These are phyloP conservation scores for Phoenicopterus ruber DNA, from an alignment of 2,113 vertebrate genomes.

Conservation along the genomic window DNA sequence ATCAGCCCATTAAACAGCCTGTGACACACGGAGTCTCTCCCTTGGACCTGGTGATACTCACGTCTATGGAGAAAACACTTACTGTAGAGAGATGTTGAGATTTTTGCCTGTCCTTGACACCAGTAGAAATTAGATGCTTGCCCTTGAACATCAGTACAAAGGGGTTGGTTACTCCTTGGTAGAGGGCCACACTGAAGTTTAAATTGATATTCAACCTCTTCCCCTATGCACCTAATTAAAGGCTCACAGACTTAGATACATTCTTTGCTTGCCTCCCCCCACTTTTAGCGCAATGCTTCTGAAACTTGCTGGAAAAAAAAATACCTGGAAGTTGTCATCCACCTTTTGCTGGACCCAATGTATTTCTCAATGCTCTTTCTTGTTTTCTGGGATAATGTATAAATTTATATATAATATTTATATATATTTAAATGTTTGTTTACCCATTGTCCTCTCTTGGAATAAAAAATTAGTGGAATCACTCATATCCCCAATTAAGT, in stretches of 20 bases:
- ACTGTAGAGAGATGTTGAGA: neutral
- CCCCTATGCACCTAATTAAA: slow-evolving; percentile 15
- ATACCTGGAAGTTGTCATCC: neutral
- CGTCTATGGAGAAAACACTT: neutral
- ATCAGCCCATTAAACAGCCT: neutral
- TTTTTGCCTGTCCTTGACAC: slow-evolving; percentile 1
- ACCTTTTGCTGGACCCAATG: neutral
- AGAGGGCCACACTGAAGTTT: neutral
- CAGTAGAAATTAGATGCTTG: neutral
- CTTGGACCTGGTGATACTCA: neutral
- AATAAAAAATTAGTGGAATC: neutral
- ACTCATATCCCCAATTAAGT: neutral
- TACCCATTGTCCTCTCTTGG: neutral
- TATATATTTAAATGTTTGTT: neutral
- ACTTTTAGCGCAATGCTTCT: neutral
- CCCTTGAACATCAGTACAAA: neutral
- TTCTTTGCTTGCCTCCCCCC: neutral
- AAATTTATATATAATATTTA: neutral
- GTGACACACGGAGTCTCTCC: neutral
- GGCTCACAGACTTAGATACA: neutral
- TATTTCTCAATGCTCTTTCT: neutral
- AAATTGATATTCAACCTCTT: slow-evolving; percentile 12
- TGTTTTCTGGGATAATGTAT: neutral
- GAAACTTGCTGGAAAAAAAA: neutral
- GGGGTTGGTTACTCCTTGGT: neutral